Evolutionary conservation across 2,888 invertebrate genomes (phyloP).

Genomic region (Ophraella communa): DNA sequence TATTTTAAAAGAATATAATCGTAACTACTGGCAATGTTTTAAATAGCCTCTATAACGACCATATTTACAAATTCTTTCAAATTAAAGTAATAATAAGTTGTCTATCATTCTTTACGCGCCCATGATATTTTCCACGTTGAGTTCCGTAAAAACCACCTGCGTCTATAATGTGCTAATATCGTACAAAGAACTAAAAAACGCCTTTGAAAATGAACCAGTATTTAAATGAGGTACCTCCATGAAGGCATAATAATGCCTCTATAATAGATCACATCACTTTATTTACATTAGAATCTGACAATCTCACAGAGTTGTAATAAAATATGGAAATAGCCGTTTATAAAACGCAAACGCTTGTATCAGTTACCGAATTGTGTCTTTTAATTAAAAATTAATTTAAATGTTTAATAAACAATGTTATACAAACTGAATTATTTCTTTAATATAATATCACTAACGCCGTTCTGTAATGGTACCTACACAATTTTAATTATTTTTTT

Average conservation of each 20-base stretch:
- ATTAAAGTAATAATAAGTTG: too few species aligned
- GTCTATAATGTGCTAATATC: slow-evolving; percentile 24
- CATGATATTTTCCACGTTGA: slow-evolving; percentile 1
- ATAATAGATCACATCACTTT: slow-evolving; percentile 30
- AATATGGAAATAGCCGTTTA: background rate
- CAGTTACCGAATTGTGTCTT: background rate
- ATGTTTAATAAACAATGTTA: background rate
- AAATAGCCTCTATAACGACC: background rate
- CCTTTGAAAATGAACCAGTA: background rate
- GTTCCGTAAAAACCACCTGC: slow-evolving; percentile 18
- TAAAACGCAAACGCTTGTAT: background rate
- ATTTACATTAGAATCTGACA: slow-evolving; percentile 31
- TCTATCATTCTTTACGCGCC: background rate
- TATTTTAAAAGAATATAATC: background rate
- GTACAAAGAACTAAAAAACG: slow-evolving; percentile 5
- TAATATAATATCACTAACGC: too few species aligned
- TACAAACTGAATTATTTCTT: background rate
- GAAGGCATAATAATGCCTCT: slow-evolving; percentile 27
- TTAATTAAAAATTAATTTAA: background rate
- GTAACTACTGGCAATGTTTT: too few species aligned
- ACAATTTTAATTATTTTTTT: too few species aligned
- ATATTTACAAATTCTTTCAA: background rate
- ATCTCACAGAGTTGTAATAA: background rate
- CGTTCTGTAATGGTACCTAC: too few species aligned
- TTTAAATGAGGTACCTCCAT: slow-evolving; percentile 31